Percentiles rank a stretch among this genome's conserved stretches.
Conservation (phyloP, 2,888 invertebrate genomes). For the Callyntrura sp. region DNA sequence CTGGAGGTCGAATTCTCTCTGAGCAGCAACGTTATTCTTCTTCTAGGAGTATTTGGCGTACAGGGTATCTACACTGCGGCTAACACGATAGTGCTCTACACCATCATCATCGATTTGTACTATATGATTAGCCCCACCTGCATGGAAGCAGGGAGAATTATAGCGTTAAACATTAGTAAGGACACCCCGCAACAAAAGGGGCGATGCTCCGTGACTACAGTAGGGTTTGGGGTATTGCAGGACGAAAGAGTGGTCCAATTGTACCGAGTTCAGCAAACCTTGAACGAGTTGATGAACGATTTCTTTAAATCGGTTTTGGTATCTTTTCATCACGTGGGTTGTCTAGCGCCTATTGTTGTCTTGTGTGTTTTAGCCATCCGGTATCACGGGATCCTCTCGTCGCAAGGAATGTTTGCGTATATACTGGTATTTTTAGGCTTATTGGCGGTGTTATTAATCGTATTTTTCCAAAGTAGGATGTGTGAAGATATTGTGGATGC, state of each 20-base stretch:
- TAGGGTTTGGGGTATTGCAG: slow-evolving; percentile 1
- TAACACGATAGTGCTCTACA: no score
- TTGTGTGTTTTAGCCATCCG: neutral
- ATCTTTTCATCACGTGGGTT: slow-evolving; percentile 42
- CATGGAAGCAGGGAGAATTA: no score
- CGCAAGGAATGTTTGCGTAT: neutral
- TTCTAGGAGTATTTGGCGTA: no score
- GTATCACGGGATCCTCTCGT: neutral
- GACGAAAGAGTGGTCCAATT: neutral
- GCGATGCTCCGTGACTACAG: no score
- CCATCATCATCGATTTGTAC: no score
- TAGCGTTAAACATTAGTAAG: no score
- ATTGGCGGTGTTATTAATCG: neutral
- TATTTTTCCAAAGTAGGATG: slow-evolving; percentile 6
- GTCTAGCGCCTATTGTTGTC: neutral
- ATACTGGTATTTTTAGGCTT: neutral
- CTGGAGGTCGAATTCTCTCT: no score
- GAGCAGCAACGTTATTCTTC: no score
- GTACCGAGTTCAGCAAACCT: slow-evolving; percentile 23
- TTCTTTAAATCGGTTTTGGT: slow-evolving; percentile 21
- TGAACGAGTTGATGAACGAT: neutral
- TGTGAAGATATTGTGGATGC: neutral
- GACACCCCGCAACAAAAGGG: no score
- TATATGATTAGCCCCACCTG: no score
- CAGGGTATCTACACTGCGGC: no score